Percentiles rank a stretch among this genome's conserved stretches.
Conservation (phyloP, 2,113 vertebrate species). For the Corydoras maculifer region DNA sequence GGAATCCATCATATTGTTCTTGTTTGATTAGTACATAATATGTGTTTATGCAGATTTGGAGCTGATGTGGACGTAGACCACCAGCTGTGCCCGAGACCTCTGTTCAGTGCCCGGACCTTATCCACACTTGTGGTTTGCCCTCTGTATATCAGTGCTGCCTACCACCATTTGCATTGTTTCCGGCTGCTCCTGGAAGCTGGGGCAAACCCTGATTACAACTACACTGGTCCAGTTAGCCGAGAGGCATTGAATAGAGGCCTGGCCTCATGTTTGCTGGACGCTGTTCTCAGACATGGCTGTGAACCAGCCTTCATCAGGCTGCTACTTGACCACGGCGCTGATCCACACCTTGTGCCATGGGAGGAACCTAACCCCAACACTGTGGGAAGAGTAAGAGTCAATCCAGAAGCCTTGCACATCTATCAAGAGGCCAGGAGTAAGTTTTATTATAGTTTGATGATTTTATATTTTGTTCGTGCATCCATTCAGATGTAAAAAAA, state of each 20-base stretch:
- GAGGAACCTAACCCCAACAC: conserved; percentile 64
- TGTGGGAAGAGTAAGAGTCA: conserved; percentile 71
- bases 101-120: conserved; percentile 71
- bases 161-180: conserved; percentile 88
- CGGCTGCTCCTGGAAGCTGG: conserved; percentile 80
- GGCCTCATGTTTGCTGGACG: conserved; percentile 83
- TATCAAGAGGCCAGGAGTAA: conserved; percentile 81
- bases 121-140: conserved; percentile 87
- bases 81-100: conserved; percentile 63
- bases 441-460: conserved; percentile 39
- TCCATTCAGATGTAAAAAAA: no score
- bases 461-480: background rate
- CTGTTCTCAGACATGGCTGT: conserved; percentile 82
- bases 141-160: conserved; percentile 87
- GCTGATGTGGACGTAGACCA: conserved; percentile 88
- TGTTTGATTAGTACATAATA: background rate
- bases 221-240: conserved; percentile 75
- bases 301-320: conserved; percentile 76
- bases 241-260: conserved; percentile 73
- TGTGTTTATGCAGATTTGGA: conserved; percentile 65
- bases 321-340: conserved; percentile 82
- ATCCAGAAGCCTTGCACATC: conserved; percentile 73
- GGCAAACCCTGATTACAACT: conserved; percentile 88
- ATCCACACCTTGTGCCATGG: conserved; percentile 75
- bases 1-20: background rate